Evolutionary conservation across 2,113 vertebrate species (phyloP).

Genomic region (Solea solea): DNA sequence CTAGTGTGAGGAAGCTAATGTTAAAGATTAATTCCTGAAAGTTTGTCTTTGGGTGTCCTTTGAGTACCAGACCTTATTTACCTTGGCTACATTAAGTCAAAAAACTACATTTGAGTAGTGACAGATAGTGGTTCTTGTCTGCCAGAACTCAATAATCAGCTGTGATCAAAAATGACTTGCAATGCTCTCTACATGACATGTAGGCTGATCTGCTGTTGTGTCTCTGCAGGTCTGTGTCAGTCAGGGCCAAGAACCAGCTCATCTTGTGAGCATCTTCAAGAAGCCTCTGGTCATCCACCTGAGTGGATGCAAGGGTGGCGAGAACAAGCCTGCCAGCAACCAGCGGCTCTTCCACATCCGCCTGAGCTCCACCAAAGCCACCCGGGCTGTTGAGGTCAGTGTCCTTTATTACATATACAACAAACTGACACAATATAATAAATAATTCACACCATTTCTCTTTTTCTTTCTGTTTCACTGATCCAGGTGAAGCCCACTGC

Average conservation of each 20-base stretch:
- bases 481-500: slow-evolving; percentile 74
- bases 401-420: neutral
- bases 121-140: too few species aligned
- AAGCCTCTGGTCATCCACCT: slow-evolving; percentile 74
- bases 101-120: too few species aligned
- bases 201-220: neutral
- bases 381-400: slow-evolving; percentile 82
- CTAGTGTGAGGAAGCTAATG: neutral
- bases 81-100: too few species aligned
- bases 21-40: neutral
- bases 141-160: too few species aligned
- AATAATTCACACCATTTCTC: neutral
- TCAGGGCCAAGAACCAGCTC: slow-evolving; percentile 81
- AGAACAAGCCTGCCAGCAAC: slow-evolving; percentile 49
- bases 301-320: slow-evolving; percentile 72
- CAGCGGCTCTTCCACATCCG: slow-evolving; percentile 81
- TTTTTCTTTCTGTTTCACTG: neutral
- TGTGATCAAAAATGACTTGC: too few species aligned
- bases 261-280: slow-evolving; percentile 82
- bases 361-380: slow-evolving; percentile 68
- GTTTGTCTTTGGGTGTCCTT: too few species aligned
- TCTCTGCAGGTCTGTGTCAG: slow-evolving; percentile 80
- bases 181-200: neutral
- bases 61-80: too few species aligned
- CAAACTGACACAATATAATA: neutral